Evolutionary conservation across 1,140 invertebrate genomes (phyloP).

Genomic region (Parasteatoda tepidariorum): DNA sequence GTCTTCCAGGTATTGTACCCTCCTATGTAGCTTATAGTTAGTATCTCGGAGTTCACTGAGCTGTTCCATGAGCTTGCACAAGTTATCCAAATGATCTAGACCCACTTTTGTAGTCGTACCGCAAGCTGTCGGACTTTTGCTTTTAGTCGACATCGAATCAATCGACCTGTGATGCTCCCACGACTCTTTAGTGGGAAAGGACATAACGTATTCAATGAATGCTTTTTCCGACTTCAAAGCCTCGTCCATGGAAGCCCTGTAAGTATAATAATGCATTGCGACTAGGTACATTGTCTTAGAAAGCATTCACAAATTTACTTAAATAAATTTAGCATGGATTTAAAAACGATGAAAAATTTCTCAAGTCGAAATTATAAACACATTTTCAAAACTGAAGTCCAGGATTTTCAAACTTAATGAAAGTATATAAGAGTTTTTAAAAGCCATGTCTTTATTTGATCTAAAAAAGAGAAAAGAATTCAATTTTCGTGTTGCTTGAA

Average conservation of each 20-base stretch:
- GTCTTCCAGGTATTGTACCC: slow-evolving; percentile 79
- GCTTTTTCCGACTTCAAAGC: slow-evolving; percentile 50
- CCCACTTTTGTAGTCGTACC: slow-evolving; percentile 66
- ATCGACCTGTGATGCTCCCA: slow-evolving; percentile 26
- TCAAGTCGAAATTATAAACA: too few relatives aligned
- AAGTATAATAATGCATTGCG: background rate
- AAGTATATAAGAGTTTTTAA: too few relatives aligned
- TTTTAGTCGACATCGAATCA: background rate
- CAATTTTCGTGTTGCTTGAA: too few relatives aligned
- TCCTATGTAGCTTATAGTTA: slow-evolving; percentile 76
- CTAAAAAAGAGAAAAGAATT: too few relatives aligned
- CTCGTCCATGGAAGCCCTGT: slow-evolving; percentile 39
- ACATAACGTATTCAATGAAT: slow-evolving; percentile 54
- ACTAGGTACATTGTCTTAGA: background rate
- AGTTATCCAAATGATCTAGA: slow-evolving; percentile 80
- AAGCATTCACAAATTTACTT: background rate
- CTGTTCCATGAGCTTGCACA: slow-evolving; percentile 81
- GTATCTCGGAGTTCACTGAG: slow-evolving; percentile 78
- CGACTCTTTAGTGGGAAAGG: slow-evolving; percentile 21
- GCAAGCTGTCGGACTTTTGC: background rate
- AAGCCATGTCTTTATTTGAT: too few relatives aligned
- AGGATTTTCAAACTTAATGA: too few relatives aligned
- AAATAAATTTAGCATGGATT: background rate
- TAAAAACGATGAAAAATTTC: too few relatives aligned
- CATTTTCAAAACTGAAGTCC: too few relatives aligned